phyloP scores from a whole-genome alignment of 2,888 invertebrate species.

The Noctua comes region DNA sequence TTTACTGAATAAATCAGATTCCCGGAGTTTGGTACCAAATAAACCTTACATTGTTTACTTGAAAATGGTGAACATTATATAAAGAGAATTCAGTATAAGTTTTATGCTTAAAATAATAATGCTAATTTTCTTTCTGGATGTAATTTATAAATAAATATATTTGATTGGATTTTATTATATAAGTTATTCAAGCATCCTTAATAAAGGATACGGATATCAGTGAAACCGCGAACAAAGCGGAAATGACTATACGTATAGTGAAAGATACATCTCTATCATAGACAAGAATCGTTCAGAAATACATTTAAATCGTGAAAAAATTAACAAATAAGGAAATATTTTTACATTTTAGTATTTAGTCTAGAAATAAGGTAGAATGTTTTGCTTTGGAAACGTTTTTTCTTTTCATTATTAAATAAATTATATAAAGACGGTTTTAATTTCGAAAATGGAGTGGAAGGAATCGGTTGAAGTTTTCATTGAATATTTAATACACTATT shows the following conservation, averaged over 20 bases:
- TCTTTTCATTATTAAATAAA: neutral
- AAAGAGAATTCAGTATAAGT: neutral
- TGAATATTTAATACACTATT: neutral
- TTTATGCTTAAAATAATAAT: constrained; percentile 6
- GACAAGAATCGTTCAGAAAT: constrained; percentile 76
- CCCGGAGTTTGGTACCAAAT: neutral
- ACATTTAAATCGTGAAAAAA: neutral
- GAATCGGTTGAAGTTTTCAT: neutral
- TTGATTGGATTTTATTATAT: neutral
- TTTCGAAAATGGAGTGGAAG: neutral
- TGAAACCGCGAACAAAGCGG: constrained; percentile 80
- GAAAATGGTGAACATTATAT: neutral
- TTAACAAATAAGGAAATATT: neutral
- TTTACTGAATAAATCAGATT: constrained; percentile 1
- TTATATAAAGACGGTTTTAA: neutral
- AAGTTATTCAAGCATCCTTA: constrained; percentile 29
- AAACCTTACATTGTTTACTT: neutral
- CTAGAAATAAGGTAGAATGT: neutral
- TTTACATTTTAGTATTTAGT: neutral
- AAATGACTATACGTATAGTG: constrained; percentile 70
- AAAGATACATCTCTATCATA: constrained; percentile 68
- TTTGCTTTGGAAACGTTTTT: neutral
- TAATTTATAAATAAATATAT: neutral
- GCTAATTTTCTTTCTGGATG: neutral
- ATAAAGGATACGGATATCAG: constrained; percentile 74